Evolutionary conservation across 2,113 vertebrate genomes (phyloP).

Genomic region (Chaetorhynchus papuensis): DNA sequence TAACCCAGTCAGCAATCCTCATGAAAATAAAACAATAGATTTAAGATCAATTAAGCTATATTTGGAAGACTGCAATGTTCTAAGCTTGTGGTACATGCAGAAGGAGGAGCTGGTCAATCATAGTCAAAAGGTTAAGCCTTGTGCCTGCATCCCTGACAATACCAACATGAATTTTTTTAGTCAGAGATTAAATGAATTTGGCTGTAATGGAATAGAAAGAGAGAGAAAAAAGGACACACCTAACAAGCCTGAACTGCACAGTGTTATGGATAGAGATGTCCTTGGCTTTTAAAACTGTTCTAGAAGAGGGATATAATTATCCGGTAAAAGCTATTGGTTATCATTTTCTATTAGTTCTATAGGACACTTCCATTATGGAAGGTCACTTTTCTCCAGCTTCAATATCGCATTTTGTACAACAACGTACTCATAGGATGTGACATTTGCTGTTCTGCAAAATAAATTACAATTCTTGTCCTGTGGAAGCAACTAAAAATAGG

Average conservation of each 20-base stretch:
- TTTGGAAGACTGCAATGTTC: background rate
- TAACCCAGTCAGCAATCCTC: background rate
- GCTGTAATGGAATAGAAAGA: background rate
- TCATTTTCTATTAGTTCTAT: constrained; percentile 58
- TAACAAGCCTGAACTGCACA: background rate
- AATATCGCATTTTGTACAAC: constrained; percentile 8
- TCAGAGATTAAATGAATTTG: background rate
- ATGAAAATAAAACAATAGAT: background rate
- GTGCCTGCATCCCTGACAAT: background rate
- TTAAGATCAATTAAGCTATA: background rate
- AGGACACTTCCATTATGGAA: constrained; percentile 60
- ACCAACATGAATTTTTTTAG: background rate
- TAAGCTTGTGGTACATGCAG: background rate
- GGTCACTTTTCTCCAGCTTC: constrained; percentile 51
- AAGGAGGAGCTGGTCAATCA: background rate
- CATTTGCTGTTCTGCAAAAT: constrained; percentile 15
- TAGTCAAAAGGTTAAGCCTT: background rate
- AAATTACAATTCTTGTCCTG: background rate
- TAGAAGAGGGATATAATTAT: constrained; percentile 50
- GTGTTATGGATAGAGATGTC: background rate
- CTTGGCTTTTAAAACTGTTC: constrained; percentile 27
- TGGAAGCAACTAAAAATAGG: constrained; percentile 26
- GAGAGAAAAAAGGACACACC: background rate
- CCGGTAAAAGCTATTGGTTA: constrained; percentile 48
- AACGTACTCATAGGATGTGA: constrained; percentile 20